Evolutionary conservation across 2,888 invertebrate species (phyloP).

Genomic region (Rhagonycha fulva): DNA sequence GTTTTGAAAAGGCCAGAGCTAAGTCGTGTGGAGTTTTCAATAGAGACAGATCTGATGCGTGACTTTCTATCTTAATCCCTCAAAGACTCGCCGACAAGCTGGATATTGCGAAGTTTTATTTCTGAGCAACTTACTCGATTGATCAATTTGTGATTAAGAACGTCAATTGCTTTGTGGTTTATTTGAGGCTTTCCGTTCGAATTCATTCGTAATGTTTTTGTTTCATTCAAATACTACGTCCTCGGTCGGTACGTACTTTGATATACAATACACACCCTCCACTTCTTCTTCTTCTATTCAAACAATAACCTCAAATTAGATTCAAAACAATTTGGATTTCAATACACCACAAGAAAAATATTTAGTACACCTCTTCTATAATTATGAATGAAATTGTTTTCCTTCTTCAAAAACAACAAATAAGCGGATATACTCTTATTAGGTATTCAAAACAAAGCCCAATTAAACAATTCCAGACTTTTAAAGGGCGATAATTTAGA

Average conservation of each 20-base stretch:
- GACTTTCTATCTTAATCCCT: conserved; percentile 49
- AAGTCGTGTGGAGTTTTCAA: conserved; percentile 29
- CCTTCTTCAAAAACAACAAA: background rate
- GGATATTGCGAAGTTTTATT: conserved; percentile 47
- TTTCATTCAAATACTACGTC: conserved; percentile 18
- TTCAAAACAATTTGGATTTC: background rate
- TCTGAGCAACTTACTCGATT: conserved; percentile 42
- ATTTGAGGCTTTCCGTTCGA: conserved; percentile 35
- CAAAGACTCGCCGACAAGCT: conserved; percentile 36
- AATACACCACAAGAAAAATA: background rate
- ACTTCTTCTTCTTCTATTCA: background rate
- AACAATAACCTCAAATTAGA: conserved; percentile 21
- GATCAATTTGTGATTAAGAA: conserved; percentile 47
- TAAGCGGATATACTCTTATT: background rate
- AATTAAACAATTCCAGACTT: background rate
- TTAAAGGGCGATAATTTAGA: background rate
- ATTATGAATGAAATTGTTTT: background rate
- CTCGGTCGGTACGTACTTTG: conserved; percentile 30
- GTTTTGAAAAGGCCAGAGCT: conserved; percentile 26
- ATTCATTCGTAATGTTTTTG: conserved; percentile 26
- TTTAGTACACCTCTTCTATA: too few species aligned
- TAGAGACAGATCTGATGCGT: conserved; percentile 41
- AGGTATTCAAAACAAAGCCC: background rate
- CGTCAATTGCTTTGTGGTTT: conserved; percentile 45
- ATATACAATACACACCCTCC: conserved; percentile 28